phyloP scores from a whole-genome alignment of 37 sponge, comb jelly and placozoan genomes.

The Beroe forskalii region DNA sequence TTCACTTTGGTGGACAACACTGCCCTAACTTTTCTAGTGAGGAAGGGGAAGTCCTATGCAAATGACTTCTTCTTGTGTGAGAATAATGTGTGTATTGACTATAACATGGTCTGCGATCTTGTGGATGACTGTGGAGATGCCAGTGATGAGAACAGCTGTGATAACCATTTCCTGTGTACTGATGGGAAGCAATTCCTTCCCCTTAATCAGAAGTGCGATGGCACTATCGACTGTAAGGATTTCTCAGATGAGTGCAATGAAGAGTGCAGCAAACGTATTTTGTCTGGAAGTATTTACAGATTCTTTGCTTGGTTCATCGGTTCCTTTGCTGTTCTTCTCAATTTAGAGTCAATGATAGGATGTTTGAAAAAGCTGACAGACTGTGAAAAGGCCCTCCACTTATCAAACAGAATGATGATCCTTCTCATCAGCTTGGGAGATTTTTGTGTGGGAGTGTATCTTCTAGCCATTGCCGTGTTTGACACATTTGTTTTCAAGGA shows the following conservation, averaged over 20 bases:
- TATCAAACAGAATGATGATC: background rate
- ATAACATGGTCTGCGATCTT: background rate
- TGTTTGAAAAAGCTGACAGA: background rate
- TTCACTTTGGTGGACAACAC: conserved; percentile 20
- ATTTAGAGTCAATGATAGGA: background rate
- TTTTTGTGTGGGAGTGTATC: background rate
- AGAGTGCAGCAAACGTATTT: background rate
- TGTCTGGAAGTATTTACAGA: background rate
- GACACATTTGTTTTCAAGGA: background rate
- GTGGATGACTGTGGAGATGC: conserved; percentile 4
- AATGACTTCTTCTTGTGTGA: background rate
- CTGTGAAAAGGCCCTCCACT: background rate
- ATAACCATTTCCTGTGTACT: background rate
- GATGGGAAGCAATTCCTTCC: background rate
- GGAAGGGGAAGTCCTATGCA: background rate
- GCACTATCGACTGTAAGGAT: background rate
- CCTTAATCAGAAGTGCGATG: background rate
- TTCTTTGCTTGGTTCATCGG: background rate
- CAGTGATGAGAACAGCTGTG: background rate
- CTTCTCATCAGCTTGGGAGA: background rate
- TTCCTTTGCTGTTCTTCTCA: background rate
- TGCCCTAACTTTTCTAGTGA: background rate
- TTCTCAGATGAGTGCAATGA: conserved; percentile 24
- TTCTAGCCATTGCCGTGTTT: background rate
- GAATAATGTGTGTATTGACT: background rate